These are phyloP conservation scores for Montipora cactus DNA, from an alignment of 64 coral and sea anemone genomes.

Conservation along the genomic window DNA sequence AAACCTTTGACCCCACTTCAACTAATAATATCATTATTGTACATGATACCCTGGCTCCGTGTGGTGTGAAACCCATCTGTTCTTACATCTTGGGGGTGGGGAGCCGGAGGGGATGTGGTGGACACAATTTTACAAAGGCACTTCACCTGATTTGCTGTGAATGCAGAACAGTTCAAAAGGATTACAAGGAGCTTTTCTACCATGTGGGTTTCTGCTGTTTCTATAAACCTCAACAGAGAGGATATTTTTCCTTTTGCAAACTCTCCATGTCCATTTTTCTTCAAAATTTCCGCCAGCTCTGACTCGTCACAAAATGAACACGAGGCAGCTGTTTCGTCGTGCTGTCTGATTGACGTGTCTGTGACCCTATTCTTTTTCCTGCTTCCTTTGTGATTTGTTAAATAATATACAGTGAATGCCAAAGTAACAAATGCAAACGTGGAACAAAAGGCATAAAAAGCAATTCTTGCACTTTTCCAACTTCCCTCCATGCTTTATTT, in stretches of 20 bases:
- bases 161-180: constrained; percentile 54
- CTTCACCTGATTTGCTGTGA: constrained; percentile 68
- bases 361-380: background rate
- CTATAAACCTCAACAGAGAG: constrained; percentile 24
- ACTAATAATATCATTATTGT: too few species aligned
- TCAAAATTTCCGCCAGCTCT: constrained; percentile 24
- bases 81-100: too few species aligned
- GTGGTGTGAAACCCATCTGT: too few species aligned
- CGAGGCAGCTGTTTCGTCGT: background rate
- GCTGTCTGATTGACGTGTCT: background rate
- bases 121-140: too few species aligned
- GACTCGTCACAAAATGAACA: background rate
- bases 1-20: too few species aligned
- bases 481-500: constrained; percentile 20
- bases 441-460: constrained; percentile 18
- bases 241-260: constrained; percentile 16
- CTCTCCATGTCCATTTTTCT: constrained; percentile 41
- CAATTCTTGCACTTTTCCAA: background rate
- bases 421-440: background rate
- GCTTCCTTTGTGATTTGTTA: background rate
- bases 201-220: constrained; percentile 19
- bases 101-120: too few species aligned
- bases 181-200: constrained; percentile 52
- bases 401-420: constrained; percentile 12
- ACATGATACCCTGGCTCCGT: too few species aligned